These are phyloP conservation scores for Baryphthengus martii DNA, from an alignment of 2,113 vertebrate species.

Conservation along the genomic window DNA sequence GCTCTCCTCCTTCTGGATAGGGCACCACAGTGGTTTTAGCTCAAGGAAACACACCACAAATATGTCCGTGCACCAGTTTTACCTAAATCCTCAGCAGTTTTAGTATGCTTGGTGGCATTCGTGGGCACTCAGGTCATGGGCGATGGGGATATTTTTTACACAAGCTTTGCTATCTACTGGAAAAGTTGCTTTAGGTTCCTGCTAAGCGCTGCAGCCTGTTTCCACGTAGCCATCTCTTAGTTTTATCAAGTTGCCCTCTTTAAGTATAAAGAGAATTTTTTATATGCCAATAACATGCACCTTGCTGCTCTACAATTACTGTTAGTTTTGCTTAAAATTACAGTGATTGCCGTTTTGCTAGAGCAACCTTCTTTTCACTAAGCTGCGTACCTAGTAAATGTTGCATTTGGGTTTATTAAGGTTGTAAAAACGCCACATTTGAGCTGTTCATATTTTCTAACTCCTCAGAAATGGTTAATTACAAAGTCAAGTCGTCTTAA, in stretches of 20 bases:
- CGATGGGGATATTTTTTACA: rapidly evolving
- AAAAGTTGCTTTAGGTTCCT: background rate
- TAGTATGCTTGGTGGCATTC: background rate
- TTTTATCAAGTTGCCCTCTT: background rate
- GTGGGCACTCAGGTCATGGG: rapidly evolving
- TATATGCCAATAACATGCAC: background rate
- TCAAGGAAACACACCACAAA: background rate
- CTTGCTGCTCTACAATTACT: background rate
- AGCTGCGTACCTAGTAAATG: background rate
- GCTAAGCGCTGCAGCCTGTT: background rate
- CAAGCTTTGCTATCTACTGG: background rate
- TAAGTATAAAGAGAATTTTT: background rate
- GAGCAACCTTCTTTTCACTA: background rate
- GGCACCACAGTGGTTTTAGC: background rate
- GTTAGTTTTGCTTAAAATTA: background rate
- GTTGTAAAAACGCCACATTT: constrained; percentile 23
- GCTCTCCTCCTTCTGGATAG: background rate
- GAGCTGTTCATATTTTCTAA: constrained; percentile 33
- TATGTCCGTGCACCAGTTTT: rapidly evolving
- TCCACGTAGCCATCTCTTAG: background rate
- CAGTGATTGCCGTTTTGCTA: background rate
- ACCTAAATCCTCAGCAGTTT: background rate
- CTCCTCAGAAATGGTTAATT: constrained; percentile 38
- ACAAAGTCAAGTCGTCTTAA: background rate
- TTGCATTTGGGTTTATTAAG: constrained; percentile 38